Percentiles rank a stretch among this genome's conserved stretches.
phyloP scores from a whole-genome alignment of 2,797 vertebrate genomes.

The Anniella stebbinsi region DNA sequence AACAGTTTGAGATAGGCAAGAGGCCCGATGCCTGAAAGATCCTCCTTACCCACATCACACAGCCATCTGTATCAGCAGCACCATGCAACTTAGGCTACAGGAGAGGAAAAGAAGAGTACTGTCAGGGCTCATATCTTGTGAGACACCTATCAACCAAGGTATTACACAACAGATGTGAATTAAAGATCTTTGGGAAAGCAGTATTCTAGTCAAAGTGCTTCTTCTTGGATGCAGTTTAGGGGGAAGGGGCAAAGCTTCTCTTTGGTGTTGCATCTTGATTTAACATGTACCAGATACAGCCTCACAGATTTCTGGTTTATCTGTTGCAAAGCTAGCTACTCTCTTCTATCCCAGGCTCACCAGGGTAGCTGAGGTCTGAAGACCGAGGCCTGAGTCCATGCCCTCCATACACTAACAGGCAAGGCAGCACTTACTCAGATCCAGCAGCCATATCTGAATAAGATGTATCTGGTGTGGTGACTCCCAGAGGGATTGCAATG shows the following conservation, averaged over 20 bases:
- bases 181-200: slow-evolving; percentile 12
- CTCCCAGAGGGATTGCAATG: slow-evolving; percentile 99
- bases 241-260: slow-evolving; percentile 3
- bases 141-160: slow-evolving; percentile 35
- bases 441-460: slow-evolving; percentile 99
- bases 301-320: background rate
- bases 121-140: slow-evolving; percentile 49
- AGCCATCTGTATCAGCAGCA: slow-evolving; percentile 40
- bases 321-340: background rate
- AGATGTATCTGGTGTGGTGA: slow-evolving; percentile 99
- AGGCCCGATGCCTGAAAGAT: slow-evolving; percentile 25
- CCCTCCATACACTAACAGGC: slow-evolving; percentile 16
- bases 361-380: background rate
- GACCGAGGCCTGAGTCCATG: slow-evolving; percentile 5
- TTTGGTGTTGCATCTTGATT: background rate
- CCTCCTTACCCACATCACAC: slow-evolving; percentile 42
- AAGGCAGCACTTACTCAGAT: slow-evolving; percentile 92
- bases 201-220: background rate
- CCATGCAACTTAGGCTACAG: slow-evolving; percentile 48
- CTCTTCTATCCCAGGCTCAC: slow-evolving; percentile 13
- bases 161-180: slow-evolving; percentile 20
- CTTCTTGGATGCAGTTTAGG: slow-evolving; percentile 1
- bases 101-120: slow-evolving; percentile 49
- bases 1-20: slow-evolving; percentile 32
- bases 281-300: background rate